These are phyloP conservation scores for Coenonympha arcania DNA, from an alignment of 2,888 invertebrate genomes.

Conservation along the genomic window DNA sequence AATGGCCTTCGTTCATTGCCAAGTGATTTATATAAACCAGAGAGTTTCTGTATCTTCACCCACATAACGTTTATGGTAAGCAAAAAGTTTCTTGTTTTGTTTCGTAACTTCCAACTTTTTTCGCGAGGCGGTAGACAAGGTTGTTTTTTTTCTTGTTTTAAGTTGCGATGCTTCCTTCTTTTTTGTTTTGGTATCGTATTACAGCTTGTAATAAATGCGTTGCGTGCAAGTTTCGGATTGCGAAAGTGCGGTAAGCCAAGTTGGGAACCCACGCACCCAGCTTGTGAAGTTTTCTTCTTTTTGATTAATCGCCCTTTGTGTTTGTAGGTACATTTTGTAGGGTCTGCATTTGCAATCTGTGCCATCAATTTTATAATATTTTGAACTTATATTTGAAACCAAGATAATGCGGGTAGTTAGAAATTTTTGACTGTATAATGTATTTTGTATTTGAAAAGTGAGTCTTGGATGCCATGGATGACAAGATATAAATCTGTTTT, in stretches of 20 bases:
- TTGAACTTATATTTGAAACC: background rate
- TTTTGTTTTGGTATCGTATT: slow-evolving; percentile 16
- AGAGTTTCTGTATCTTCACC: slow-evolving; percentile 60
- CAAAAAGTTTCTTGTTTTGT: slow-evolving; percentile 63
- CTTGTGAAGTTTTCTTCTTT: background rate
- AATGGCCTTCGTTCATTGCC: slow-evolving; percentile 57
- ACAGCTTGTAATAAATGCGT: slow-evolving; percentile 3
- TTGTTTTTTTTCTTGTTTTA: slow-evolving; percentile 24
- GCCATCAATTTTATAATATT: background rate
- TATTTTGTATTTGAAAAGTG: too few relatives aligned
- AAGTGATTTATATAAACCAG: slow-evolving; percentile 50
- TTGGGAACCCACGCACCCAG: slow-evolving; percentile 18
- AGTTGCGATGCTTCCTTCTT: slow-evolving; percentile 19
- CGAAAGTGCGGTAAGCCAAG: slow-evolving; percentile 19
- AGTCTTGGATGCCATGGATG: too few relatives aligned
- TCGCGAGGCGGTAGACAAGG: slow-evolving; percentile 23
- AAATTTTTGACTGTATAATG: too few relatives aligned
- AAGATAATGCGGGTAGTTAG: background rate
- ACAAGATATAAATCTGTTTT: too few relatives aligned
- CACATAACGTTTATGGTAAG: slow-evolving; percentile 71
- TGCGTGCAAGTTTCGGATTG: slow-evolving; percentile 17
- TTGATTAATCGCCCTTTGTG: background rate
- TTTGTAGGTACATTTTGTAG: background rate
- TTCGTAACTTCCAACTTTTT: slow-evolving; percentile 58
- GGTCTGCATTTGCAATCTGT: background rate